These are phyloP conservation scores for Coelinius sp. DNA, from an alignment of 2,888 invertebrate genomes.

Conservation along the genomic window DNA sequence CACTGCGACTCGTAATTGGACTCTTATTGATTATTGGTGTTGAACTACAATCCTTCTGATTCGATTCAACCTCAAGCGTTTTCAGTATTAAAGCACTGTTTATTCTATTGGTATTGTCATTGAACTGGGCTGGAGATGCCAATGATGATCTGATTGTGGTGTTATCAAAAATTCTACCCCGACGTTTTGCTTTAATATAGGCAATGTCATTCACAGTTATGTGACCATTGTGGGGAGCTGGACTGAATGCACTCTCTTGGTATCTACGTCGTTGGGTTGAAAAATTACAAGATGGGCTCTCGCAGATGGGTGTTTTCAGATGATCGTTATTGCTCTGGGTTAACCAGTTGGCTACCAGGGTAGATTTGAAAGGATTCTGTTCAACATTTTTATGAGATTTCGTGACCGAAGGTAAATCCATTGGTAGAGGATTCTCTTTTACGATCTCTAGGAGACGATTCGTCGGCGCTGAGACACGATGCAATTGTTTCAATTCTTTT, in stretches of 20 bases:
- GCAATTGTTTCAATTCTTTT: slow-evolving; percentile 33
- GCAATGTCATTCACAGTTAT: slow-evolving; percentile 29
- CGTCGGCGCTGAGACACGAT: slow-evolving; percentile 32
- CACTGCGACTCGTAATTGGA: slow-evolving; percentile 61
- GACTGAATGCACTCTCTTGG: slow-evolving; percentile 38
- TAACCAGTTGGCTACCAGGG: slow-evolving; percentile 67
- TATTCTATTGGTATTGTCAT: slow-evolving; percentile 37
- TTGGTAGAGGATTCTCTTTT: slow-evolving; percentile 57
- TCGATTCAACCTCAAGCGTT: slow-evolving; percentile 23
- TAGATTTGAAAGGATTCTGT: slow-evolving; percentile 62
- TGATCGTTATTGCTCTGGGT: slow-evolving; percentile 58
- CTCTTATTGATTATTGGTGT: slow-evolving; percentile 55
- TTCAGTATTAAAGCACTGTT: slow-evolving; percentile 47
- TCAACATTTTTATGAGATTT: slow-evolving; percentile 38
- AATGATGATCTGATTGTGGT: not conserved
- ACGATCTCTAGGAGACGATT: slow-evolving; percentile 61
- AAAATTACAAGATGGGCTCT: slow-evolving; percentile 37
- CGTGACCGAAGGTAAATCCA: slow-evolving; percentile 13
- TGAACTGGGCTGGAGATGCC: not conserved
- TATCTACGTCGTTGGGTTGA: slow-evolving; percentile 40
- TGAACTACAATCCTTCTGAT: slow-evolving; percentile 41
- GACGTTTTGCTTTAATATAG: slow-evolving; percentile 29
- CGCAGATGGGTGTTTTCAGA: slow-evolving; percentile 39
- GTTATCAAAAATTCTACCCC: slow-evolving; percentile 26
- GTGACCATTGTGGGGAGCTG: slow-evolving; percentile 30